Percentiles rank a stretch among this genome's conserved stretches.
These are phyloP conservation scores for Castor canadensis DNA, from an alignment of 2,113 vertebrate genomes.

Conservation along the genomic window DNA sequence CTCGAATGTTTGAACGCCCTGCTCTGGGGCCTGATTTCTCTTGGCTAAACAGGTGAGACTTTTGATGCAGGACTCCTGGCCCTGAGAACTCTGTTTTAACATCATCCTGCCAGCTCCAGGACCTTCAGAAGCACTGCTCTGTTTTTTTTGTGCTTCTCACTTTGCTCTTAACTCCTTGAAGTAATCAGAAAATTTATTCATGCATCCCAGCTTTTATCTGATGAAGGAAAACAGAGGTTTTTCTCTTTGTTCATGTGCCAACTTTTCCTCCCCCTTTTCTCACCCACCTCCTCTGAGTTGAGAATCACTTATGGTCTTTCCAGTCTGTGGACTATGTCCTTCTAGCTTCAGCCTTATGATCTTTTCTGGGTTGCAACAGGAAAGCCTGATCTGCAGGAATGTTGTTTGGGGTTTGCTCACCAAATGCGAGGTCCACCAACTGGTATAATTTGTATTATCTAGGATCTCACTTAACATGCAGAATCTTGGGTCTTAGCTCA, in stretches of 20 bases:
- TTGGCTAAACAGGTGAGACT: neutral
- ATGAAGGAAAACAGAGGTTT: neutral
- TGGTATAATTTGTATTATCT: neutral
- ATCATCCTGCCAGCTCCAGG: neutral
- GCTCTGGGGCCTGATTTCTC: neutral
- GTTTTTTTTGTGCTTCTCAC: neutral
- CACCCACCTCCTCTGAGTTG: too few species aligned
- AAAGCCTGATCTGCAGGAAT: too few species aligned
- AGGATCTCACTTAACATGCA: neutral
- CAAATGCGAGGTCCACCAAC: neutral
- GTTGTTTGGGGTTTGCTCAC: neutral
- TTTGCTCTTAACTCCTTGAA: neutral
- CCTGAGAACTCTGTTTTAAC: neutral
- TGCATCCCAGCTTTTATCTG: neutral
- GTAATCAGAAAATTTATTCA: neutral
- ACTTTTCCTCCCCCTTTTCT: too few species aligned
- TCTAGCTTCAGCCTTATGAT: neutral
- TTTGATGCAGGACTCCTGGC: neutral
- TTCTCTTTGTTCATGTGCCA: neutral
- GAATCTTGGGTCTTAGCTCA: neutral
- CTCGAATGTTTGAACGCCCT: neutral
- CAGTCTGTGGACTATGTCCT: neutral
- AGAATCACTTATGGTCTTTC: neutral
- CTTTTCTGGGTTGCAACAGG: neutral
- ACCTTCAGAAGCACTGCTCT: neutral